phyloP scores from a whole-genome alignment of 2,888 invertebrate genomes.

The Hypena proboscidalis region DNA sequence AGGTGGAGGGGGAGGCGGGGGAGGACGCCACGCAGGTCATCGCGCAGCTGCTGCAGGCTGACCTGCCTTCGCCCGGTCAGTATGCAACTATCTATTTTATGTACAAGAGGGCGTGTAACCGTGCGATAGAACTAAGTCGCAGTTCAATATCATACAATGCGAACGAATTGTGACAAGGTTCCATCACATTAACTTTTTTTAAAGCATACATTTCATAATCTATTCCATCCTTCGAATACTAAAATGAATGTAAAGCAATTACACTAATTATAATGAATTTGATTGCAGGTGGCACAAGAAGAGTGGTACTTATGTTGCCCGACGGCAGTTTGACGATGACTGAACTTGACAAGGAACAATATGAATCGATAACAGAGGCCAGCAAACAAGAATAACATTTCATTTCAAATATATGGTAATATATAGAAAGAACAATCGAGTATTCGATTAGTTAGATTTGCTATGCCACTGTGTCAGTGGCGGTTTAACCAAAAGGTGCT shows the following conservation, averaged over 20 bases:
- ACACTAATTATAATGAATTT: background rate
- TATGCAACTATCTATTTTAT: conserved; percentile 44
- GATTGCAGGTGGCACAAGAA: conserved; percentile 90
- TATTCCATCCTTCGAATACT: background rate
- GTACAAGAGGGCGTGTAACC: too few species aligned
- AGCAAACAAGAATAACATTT: conserved; percentile 65
- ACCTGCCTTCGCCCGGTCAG: conserved; percentile 94
- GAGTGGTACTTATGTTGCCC: conserved; percentile 93
- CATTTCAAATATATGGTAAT: conserved; percentile 1
- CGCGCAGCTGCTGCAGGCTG: conserved; percentile 94
- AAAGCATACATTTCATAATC: too few species aligned
- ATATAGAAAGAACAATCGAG: background rate
- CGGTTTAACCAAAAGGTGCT: too few species aligned
- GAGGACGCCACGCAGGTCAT: conserved; percentile 92
- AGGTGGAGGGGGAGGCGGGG: conserved; percentile 83
- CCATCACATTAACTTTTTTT: too few species aligned
- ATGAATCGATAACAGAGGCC: conserved; percentile 87
- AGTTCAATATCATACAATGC: too few species aligned
- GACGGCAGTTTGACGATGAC: conserved; percentile 95
- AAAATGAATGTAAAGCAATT: background rate
- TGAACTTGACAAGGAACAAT: conserved; percentile 94
- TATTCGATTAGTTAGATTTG: background rate
- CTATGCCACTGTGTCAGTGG: background rate
- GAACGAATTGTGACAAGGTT: too few species aligned
- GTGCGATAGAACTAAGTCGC: too few species aligned